Evolutionary conservation across 2,888 invertebrate genomes (phyloP).

Genomic region (Diplolepis rosae): DNA sequence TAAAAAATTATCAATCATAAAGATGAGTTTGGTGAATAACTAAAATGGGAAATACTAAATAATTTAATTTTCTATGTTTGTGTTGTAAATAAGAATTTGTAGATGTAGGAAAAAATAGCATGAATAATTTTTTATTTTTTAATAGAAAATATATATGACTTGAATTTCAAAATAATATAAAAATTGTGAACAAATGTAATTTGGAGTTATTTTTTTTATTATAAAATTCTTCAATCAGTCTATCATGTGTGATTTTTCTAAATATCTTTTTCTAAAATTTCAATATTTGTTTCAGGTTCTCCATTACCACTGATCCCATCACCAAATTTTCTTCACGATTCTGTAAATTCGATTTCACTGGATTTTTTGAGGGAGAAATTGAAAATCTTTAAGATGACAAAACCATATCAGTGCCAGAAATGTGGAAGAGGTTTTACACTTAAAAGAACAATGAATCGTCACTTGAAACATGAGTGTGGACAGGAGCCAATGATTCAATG

Average conservation of each 20-base stretch:
- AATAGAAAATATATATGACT: too few relatives aligned
- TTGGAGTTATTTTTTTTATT: too few relatives aligned
- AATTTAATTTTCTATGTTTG: too few relatives aligned
- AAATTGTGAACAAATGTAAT: too few relatives aligned
- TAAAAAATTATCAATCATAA: too few relatives aligned
- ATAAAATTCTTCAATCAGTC: too few relatives aligned
- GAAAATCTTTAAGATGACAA: not conserved
- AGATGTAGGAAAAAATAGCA: too few relatives aligned
- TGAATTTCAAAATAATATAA: not conserved
- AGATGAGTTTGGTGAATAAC: too few relatives aligned
- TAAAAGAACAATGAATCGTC: not conserved
- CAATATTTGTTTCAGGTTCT: slow-evolving; percentile 1
- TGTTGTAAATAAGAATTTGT: too few relatives aligned
- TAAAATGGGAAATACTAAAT: too few relatives aligned
- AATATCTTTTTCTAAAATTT: not conserved
- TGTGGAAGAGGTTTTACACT: not conserved
- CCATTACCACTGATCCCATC: not conserved
- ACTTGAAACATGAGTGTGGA: slow-evolving; percentile 5
- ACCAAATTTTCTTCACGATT: not conserved
- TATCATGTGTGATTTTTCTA: too few relatives aligned
- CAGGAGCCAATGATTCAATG: not conserved
- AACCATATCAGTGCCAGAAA: not conserved
- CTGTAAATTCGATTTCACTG: not conserved
- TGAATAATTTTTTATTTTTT: too few relatives aligned
- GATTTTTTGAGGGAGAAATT: not conserved